Evolutionary conservation across 2,797 vertebrate genomes (phyloP).

Genomic region (Sus cebifrons): DNA sequence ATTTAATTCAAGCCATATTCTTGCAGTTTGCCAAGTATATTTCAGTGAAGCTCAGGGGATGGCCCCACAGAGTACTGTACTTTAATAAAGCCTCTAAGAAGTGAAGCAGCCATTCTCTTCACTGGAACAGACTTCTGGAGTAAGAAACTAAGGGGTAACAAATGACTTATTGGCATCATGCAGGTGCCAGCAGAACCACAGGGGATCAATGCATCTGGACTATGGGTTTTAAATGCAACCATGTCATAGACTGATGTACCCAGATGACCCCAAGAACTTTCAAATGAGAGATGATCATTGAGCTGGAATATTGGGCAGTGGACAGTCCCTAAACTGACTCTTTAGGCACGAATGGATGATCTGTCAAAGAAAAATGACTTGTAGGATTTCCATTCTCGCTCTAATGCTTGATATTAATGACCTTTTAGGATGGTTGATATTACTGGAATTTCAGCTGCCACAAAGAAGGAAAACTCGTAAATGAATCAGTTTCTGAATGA

Average conservation of each 20-base stretch:
- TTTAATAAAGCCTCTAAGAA: neutral
- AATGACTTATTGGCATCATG: neutral
- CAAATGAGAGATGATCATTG: neutral
- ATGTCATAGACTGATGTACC: neutral
- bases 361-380: conserved; percentile 74
- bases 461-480: conserved; percentile 36
- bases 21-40: neutral
- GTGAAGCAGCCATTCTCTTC: neutral
- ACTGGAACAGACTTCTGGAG: neutral
- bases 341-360: conserved; percentile 33
- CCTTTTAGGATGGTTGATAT: conserved; percentile 50
- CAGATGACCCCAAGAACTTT: conserved; percentile 39
- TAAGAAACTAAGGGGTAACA: neutral
- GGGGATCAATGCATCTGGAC: neutral
- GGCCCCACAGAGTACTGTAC: neutral
- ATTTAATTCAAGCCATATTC: neutral
- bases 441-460: conserved; percentile 32
- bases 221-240: neutral
- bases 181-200: neutral
- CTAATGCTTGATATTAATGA: conserved; percentile 45
- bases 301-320: neutral
- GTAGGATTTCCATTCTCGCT: conserved; percentile 28
- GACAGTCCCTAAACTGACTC: conserved; percentile 50
- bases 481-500: conserved; percentile 52
- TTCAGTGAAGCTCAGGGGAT: neutral